A percentile compares a stretch with the other conserved stretches of the same genome.
These are phyloP conservation scores for Cervus canadensis DNA, from an alignment of 2,113 vertebrate genomes.

Conservation along the genomic window DNA sequence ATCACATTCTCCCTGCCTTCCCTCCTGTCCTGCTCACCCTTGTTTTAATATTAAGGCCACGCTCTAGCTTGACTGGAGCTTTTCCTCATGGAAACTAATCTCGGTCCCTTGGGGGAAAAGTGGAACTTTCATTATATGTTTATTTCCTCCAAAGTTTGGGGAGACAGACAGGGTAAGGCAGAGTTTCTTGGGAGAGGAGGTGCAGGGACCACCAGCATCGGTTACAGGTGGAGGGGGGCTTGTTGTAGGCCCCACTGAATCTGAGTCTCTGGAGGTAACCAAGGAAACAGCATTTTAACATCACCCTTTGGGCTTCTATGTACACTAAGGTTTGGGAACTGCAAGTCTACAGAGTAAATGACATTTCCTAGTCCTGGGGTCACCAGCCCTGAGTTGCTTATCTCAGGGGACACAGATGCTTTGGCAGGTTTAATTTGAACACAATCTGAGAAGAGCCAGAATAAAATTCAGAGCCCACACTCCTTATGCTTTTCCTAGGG, in stretches of 20 bases:
- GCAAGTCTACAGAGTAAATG: background rate
- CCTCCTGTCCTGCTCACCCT: background rate
- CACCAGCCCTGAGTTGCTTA: background rate
- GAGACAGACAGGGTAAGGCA: too few relatives aligned
- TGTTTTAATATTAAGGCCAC: background rate
- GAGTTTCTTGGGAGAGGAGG: background rate
- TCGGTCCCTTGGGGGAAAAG: background rate
- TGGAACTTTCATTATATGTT: background rate
- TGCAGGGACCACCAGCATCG: fast-evolving
- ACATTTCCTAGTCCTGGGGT: background rate
- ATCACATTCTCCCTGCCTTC: background rate
- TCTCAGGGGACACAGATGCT: background rate
- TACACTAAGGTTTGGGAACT: background rate
- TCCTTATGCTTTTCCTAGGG: constrained; percentile 25
- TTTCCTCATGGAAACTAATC: background rate
- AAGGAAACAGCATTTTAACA: background rate
- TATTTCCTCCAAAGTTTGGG: background rate
- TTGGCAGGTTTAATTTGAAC: background rate
- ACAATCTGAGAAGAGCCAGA: background rate
- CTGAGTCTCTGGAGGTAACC: background rate
- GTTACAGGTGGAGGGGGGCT: background rate
- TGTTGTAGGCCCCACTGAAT: background rate
- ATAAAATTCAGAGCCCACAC: background rate
- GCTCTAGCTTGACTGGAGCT: background rate
- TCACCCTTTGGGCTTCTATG: background rate